Evolutionary conservation across 2,797 vertebrate species (phyloP), one percentile per base, ranked within the genome.

Genomic region (Heteromormyrus szaboi): DNA sequence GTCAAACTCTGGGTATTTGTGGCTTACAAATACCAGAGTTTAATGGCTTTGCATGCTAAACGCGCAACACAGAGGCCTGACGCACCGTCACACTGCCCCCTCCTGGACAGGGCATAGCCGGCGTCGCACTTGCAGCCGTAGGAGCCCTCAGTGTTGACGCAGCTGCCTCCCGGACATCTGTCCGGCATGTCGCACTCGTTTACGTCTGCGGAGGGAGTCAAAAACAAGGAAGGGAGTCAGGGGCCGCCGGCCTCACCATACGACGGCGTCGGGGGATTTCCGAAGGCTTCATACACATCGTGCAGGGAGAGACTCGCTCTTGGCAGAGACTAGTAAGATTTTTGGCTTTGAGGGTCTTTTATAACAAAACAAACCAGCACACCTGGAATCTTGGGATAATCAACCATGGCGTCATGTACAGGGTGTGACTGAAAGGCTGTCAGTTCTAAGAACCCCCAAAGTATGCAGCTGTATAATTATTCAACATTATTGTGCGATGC

Each of bases 61-160:
- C 22, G 46, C 14, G 5, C 79, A 8, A 17, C 46, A 33, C 9
- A 5, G n/a, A 25, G 84, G 11, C n/a, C 72, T 4, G 51, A 79
- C 89, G 94, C 94, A 98, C 97, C 98, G 97, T 98, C 96, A 4
- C 98, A 99, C 2, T 93, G 94, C 92, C 95, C 97, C 93, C 94
- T 96, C 92, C 91, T 91, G 72, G 95, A 94, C 95, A 96, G 94
- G 93, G 94, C 88, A 89, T 96, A 98, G 91, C 98, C 97, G 2
- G 86, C 92, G 90, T 94, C 95, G 94, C 97, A 99, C 92, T 97
- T 94, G 90, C 98, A 99, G 92, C 85, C 95, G 94, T 97, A 98
- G 2, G 97, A 98, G 62, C 98, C 97, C 0, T 96, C 97, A 0
- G 96, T 97, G 95, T 98, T 99, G 94, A 97, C 91, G 91, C 98